Percentiles rank a stretch among this genome's conserved stretches.
Conservation (phyloP, 2,797 vertebrate species). For the Lagocephalus sceleratus region DNA sequence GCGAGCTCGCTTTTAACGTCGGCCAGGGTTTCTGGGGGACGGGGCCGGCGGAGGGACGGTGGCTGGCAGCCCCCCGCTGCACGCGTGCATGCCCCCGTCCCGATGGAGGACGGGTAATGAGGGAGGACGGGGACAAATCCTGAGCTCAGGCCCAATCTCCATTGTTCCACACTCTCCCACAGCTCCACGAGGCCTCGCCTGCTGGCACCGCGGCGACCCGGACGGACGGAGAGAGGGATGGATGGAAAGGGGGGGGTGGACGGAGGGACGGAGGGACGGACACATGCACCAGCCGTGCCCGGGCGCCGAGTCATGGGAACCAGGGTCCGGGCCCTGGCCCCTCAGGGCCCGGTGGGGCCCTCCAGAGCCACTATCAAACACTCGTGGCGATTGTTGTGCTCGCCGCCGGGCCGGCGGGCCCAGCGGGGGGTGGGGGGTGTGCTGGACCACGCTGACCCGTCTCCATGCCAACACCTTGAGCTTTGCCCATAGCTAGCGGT, state of each 20-base stretch:
- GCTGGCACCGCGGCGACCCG: slow-evolving; percentile 12
- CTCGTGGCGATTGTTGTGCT: background rate
- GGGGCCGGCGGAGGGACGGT: no score
- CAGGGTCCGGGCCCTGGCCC: background rate
- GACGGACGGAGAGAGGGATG: slow-evolving; percentile 27
- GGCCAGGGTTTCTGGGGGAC: no score
- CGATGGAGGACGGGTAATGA: slow-evolving; percentile 47
- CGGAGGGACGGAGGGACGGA: slow-evolving; percentile 28
- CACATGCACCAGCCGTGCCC: slow-evolving; percentile 26
- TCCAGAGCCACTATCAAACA: no score
- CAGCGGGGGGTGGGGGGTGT: background rate
- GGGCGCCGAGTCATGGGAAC: background rate
- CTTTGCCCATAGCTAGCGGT: no score
- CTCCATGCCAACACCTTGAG: background rate
- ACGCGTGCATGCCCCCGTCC: background rate
- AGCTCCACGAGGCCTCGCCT: slow-evolving; percentile 38
- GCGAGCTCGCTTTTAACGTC: no score
- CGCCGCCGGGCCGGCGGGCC: background rate
- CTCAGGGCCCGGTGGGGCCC: no score
- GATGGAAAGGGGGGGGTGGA: slow-evolving; percentile 1
- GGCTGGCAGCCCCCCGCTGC: slow-evolving; percentile 1
- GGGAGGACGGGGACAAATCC: slow-evolving; percentile 58
- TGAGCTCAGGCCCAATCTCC: slow-evolving; percentile 37
- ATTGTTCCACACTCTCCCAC: slow-evolving; percentile 54
- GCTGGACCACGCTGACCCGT: slow-evolving; percentile 7